Evolutionary conservation across 1,140 invertebrate species (phyloP).

Genomic region (Atta cephalotes): DNA sequence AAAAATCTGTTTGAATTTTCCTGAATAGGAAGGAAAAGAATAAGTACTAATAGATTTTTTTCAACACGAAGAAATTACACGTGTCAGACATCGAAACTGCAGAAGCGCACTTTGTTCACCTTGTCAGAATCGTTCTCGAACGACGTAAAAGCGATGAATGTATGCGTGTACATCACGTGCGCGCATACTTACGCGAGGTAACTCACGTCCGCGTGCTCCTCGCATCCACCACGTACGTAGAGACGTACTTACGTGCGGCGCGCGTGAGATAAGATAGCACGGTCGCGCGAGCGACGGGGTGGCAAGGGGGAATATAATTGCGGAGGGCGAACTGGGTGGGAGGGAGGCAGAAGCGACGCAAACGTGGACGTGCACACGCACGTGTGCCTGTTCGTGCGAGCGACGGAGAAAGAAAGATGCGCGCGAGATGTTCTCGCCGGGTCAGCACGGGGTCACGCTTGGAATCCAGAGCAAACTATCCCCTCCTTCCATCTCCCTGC

Average conservation of each 20-base stretch:
- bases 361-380: conserved; percentile 41
- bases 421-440: conserved; percentile 85
- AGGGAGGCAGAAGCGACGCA: conserved; percentile 31
- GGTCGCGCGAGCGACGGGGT: conserved; percentile 57
- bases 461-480: conserved; percentile 86
- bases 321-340: conserved; percentile 65
- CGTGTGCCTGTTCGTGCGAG: conserved; percentile 17
- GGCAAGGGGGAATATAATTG: conserved; percentile 70
- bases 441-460: conserved; percentile 85
- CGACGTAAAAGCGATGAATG: conserved; percentile 32
- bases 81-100: not conserved
- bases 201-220: conserved; percentile 69
- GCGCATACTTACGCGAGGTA: conserved; percentile 65
- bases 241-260: conserved; percentile 71
- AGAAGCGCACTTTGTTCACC: conserved; percentile 8
- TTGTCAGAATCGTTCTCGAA: conserved; percentile 10
- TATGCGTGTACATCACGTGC: conserved; percentile 47
- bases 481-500: conserved; percentile 74
- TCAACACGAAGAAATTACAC: not conserved
- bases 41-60: no score
- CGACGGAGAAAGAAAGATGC: conserved; percentile 76
- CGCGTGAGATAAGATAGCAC: conserved; percentile 74
- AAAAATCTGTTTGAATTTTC: not conserved
- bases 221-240: conserved; percentile 70
- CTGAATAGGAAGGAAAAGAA: no score